A percentile compares a stretch with the other conserved stretches of the same genome.
Conservation (phyloP, 2,888 invertebrate species). For the Coremacera marginata region DNA sequence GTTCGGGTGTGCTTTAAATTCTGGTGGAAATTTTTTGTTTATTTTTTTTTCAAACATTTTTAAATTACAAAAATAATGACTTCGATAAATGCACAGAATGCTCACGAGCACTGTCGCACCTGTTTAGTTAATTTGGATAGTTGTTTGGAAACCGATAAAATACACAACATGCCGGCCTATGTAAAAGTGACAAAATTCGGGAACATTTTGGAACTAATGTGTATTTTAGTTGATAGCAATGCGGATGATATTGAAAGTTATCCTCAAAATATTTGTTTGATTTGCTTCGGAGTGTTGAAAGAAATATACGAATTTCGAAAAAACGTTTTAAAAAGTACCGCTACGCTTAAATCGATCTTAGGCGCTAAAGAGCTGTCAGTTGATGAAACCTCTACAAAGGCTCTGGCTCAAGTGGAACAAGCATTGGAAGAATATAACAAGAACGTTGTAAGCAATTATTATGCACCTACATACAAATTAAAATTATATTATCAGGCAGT, state of each 20-base stretch:
- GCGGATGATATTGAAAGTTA: constrained; percentile 31
- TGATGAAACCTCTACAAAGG: not conserved
- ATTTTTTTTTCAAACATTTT: no score
- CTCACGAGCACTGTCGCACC: constrained; percentile 56
- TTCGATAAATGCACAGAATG: constrained; percentile 49
- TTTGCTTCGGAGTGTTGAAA: constrained; percentile 51
- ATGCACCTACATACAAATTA: not conserved
- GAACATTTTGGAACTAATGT: constrained; percentile 49
- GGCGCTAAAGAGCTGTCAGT: not conserved
- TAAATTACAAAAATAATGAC: constrained; percentile 45
- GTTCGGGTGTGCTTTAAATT: no score
- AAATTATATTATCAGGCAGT: no score
- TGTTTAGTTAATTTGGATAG: constrained; percentile 52
- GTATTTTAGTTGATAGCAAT: constrained; percentile 45
- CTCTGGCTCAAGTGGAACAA: not conserved
- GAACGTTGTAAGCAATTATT: not conserved
- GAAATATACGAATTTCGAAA: constrained; percentile 52
- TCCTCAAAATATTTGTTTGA: constrained; percentile 53
- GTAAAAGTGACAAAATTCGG: constrained; percentile 35
- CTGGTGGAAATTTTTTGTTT: no score
- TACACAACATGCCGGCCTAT: not conserved
- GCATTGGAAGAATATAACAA: not conserved
- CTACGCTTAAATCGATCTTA: constrained; percentile 49
- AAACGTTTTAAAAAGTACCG: constrained; percentile 49
- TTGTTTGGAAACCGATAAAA: not conserved